A percentile compares a stretch with the other conserved stretches of the same genome.
These are phyloP conservation scores for Peromyscus attwateri DNA, from an alignment of 2,797 vertebrate species.

Conservation along the genomic window DNA sequence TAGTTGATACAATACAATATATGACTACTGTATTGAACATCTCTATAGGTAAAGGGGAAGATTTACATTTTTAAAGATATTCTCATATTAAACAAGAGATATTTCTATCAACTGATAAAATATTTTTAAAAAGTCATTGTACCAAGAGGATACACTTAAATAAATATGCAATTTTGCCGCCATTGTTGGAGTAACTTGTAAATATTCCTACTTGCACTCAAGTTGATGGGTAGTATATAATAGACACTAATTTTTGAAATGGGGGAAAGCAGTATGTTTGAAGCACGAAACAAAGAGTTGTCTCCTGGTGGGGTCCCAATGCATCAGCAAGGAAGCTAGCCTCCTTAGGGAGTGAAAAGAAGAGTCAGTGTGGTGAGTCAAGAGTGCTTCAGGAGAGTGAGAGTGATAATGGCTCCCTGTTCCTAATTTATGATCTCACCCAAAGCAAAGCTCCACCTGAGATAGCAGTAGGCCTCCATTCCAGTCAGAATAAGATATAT, in stretches of 20 bases:
- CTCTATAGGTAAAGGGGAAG: neutral
- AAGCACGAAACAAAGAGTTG: neutral
- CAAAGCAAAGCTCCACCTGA: constrained; percentile 21
- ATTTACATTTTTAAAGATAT: neutral
- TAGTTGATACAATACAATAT: neutral
- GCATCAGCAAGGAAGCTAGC: neutral
- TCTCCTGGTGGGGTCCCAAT: neutral
- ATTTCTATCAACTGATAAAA: neutral
- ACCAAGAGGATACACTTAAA: neutral
- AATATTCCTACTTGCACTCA: neutral
- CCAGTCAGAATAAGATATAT: neutral
- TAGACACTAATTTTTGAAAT: neutral
- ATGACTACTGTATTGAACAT: neutral
- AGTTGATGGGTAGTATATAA: neutral
- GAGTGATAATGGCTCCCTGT: neutral
- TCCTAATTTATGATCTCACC: constrained; percentile 50
- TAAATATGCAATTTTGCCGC: neutral
- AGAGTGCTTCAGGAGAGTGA: neutral
- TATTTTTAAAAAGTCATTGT: neutral
- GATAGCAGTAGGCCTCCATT: neutral
- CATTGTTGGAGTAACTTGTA: neutral
- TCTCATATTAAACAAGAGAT: neutral
- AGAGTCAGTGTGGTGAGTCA: neutral
- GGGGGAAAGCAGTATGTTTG: neutral
- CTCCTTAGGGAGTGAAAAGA: neutral